A percentile compares a stretch with the other conserved stretches of the same genome.
These are phyloP conservation scores for Bombylius discolor DNA, from an alignment of 2,888 invertebrate genomes.

Conservation along the genomic window DNA sequence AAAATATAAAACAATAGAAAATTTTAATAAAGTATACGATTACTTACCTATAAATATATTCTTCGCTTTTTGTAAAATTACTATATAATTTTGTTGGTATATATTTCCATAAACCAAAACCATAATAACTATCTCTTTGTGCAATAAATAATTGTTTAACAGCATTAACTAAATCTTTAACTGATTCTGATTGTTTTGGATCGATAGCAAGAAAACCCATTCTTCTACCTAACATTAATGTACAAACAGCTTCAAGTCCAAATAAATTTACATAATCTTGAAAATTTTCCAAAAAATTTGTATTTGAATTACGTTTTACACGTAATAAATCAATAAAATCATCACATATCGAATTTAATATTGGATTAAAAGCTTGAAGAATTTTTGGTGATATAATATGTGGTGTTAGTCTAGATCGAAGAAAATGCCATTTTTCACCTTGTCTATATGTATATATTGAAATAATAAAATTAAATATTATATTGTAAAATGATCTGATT, in stretches of 20 bases:
- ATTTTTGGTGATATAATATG: slow-evolving; percentile 64
- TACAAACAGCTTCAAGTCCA: slow-evolving; percentile 71
- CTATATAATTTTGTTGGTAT: slow-evolving; percentile 59
- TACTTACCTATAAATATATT: slow-evolving; percentile 64
- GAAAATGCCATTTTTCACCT: slow-evolving; percentile 64
- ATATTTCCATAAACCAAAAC: slow-evolving; percentile 70
- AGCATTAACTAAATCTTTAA: slow-evolving; percentile 52
- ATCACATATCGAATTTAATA: slow-evolving; percentile 59
- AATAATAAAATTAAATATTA: not conserved
- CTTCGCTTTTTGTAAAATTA: slow-evolving; percentile 59
- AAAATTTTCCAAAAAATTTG: slow-evolving; percentile 47
- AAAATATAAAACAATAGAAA: not conserved
- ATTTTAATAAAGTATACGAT: not conserved
- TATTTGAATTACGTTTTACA: slow-evolving; percentile 39
- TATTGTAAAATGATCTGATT: not conserved
- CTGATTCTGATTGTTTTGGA: slow-evolving; percentile 43
- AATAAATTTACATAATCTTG: slow-evolving; percentile 63
- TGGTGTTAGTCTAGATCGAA: slow-evolving; percentile 58
- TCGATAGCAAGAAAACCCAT: slow-evolving; percentile 53
- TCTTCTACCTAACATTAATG: slow-evolving; percentile 62
- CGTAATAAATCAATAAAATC: slow-evolving; percentile 60
- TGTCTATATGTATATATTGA: slow-evolving; percentile 42
- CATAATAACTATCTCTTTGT: slow-evolving; percentile 68
- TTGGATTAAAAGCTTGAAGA: slow-evolving; percentile 60
- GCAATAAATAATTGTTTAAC: slow-evolving; percentile 66